phyloP scores from a whole-genome alignment of 2,888 invertebrate genomes.

The Luperina nickerlii region DNA sequence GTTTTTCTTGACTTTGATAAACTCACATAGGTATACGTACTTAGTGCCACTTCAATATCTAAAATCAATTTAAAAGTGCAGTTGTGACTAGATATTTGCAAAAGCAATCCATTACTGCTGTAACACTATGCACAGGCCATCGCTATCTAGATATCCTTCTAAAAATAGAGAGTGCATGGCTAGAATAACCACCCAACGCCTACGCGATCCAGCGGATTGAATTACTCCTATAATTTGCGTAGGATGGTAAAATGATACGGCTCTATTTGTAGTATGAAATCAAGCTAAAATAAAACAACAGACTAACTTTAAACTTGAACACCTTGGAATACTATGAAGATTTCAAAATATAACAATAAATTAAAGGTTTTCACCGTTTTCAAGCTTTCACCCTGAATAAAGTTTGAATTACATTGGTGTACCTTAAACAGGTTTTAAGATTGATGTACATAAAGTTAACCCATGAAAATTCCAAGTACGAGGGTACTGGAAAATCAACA shows the following conservation, averaged over 20 bases:
- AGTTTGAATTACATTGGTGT: constrained; percentile 14
- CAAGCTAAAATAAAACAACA: neutral
- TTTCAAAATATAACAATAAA: constrained; percentile 6
- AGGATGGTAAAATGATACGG: neutral
- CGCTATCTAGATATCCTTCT: neutral
- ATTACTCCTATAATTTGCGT: constrained; percentile 5
- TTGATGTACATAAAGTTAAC: constrained; percentile 57
- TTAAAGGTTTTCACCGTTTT: neutral
- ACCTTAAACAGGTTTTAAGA: constrained; percentile 44
- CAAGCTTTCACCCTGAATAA: constrained; percentile 23
- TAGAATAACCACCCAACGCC: constrained; percentile 7
- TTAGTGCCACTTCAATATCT: neutral
- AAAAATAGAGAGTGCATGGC: constrained; percentile 24
- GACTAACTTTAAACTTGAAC: neutral
- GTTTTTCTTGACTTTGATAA: neutral
- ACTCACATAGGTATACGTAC: neutral
- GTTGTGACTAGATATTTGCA: neutral
- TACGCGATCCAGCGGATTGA: constrained; percentile 11
- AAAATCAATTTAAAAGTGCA: no score
- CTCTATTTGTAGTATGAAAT: constrained; percentile 20
- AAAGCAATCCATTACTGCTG: neutral
- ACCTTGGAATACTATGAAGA: neutral
- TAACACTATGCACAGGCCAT: neutral
- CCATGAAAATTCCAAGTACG: constrained; percentile 58
- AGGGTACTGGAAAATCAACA: constrained; percentile 72